Evolutionary conservation across 2,113 vertebrate species (phyloP).

Genomic region (Podiceps cristatus): DNA sequence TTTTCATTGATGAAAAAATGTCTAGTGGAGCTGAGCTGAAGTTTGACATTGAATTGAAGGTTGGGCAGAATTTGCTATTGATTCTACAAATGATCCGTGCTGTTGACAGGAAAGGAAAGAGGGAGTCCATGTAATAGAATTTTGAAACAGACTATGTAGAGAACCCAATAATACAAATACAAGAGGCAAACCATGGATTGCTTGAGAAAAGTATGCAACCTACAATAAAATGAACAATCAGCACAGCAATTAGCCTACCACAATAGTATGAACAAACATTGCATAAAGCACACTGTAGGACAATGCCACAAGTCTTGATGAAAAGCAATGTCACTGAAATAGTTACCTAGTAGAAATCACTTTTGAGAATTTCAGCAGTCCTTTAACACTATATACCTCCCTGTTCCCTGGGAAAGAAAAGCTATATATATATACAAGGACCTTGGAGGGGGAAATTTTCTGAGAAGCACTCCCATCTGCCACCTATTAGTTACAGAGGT

Average conservation of each 20-base stretch:
- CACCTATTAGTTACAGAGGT: background rate
- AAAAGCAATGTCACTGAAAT: background rate
- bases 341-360: background rate
- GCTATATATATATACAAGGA: accelerated
- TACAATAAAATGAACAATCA: background rate
- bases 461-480: background rate
- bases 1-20: background rate
- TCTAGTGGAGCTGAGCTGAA: background rate
- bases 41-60: background rate
- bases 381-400: background rate
- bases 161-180: background rate
- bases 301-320: background rate
- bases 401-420: background rate
- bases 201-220: background rate
- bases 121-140: background rate
- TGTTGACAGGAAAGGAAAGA: background rate
- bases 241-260: background rate
- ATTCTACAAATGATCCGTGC: background rate
- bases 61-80: background rate
- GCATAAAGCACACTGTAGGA: accelerated
- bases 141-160: background rate
- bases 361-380: background rate
- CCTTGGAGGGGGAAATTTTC: accelerated
- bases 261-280: background rate
- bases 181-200: background rate